Conservation (phyloP, 2,888 invertebrate genomes). For the Drosophila fulvimacula region DNA sequence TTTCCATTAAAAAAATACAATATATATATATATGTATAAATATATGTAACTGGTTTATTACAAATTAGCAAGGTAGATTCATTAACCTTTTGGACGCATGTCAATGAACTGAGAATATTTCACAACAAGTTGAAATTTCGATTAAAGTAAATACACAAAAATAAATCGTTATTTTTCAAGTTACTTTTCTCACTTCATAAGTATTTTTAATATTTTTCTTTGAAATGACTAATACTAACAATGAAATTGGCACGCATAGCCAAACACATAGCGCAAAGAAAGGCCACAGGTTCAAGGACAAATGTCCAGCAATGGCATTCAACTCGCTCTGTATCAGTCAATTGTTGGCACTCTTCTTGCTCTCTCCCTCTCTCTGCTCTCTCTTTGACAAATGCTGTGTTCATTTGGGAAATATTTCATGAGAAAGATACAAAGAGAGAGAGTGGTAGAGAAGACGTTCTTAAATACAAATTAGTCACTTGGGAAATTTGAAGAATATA, state of each 20-base stretch:
- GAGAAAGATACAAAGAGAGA: not conserved
- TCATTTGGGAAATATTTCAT: conserved; percentile 15
- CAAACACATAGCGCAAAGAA: conserved; percentile 11
- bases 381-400: conserved; percentile 14
- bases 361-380: not conserved
- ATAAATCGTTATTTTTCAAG: not conserved
- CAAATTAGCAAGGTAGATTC: conserved; percentile 40
- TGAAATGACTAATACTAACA: conserved; percentile 20
- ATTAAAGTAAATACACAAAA: conserved; percentile 18
- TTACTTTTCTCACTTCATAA: not conserved
- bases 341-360: conserved; percentile 6
- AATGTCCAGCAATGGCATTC: conserved; percentile 54
- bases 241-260: conserved; percentile 17
- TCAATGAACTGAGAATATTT: conserved; percentile 55
- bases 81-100: conserved; percentile 50
- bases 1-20: conserved; percentile 36
- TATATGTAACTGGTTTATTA: conserved; percentile 56
- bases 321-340: conserved; percentile 39
- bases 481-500: conserved; percentile 27
- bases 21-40: not conserved
- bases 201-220: not conserved
- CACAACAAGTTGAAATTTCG: conserved; percentile 40
- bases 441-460: not conserved
- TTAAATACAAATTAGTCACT: conserved; percentile 37
- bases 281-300: conserved; percentile 64